Base-by-base conservation (phyloP, 2,797 vertebrate species). In the Sibirionetta formosa region DNA sequence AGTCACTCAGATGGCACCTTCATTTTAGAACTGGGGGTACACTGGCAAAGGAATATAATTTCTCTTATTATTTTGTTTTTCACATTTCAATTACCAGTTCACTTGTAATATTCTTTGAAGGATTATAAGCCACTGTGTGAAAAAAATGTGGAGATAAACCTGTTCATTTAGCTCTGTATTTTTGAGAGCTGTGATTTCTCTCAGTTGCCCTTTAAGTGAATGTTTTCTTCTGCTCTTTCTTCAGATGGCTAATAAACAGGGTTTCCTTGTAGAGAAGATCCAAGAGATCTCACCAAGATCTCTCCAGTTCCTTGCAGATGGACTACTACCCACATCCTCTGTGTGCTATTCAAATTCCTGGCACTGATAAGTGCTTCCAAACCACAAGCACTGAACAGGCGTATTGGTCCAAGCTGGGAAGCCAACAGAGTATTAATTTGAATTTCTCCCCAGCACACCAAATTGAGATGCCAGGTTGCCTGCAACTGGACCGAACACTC, bases 131-230 rank as follows among this genome's bases (percentile, higher is more conserved):
- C 54, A 64, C 51, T 90, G 56, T 17, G 64, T 69, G 63, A 48
- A 95, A 92, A 94, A 22, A 83, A 40, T 35, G n/a, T 38, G 38
- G 73, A 89, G 19, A 61, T 16, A 23, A 82, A 71, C 50, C 56
- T 85, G 65, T 90, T 66, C 76, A 70, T 82, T 94, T 78, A 27
- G 82, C 61, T 56, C 10, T 58, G 17, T 24, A 46, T 73, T 79
- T 81, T 81, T 87, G 18, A 92, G 93, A 95, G 87, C 16, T 20
- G 35, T n/a, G 69, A 64, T 82, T 85, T 69, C 58, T 96, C 83
- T 86, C 77, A 86, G 50, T 69, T 87, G 54, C 72, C 71, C 26
- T 29, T 53, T 83, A 82, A 64, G 65, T 68, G 10, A 70, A 65
- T 36, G 22, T 58, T 96, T 90, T 92, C 64, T 86, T 92, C 91